Evolutionary conservation across 2,113 vertebrate species (phyloP), one percentile per base, ranked within the genome.

Genomic region (Todiramphus chloris): DNA sequence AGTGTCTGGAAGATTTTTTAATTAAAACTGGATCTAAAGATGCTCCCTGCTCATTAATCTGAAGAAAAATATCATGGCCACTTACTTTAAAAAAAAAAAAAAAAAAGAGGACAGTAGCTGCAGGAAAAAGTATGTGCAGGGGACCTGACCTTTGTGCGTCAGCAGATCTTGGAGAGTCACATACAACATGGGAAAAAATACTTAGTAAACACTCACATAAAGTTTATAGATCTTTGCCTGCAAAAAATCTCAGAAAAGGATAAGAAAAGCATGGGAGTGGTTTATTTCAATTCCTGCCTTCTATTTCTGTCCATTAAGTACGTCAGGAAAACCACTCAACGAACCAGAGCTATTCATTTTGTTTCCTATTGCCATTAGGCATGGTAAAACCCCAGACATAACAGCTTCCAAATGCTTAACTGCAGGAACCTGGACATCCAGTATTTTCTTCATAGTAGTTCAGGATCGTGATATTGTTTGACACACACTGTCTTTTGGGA

Each of bases 271-370:
- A 90, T 75, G 53, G 90, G 90, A 96, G 90, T 90, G 92, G 83
- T 89, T 95, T 93, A 69, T 84, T 96, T 94, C 83, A 89, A 87
- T 94, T 96, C 95, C 96, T 95, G 91, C 53, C 77, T 93, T 93
- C 91, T 96, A 96, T 95, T 96, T 95, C 66, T 93, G 86, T 87
- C 86, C 53, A 56, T 93, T 94, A 95, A 89, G 87, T 96, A 93
- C 43, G 10, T 94, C 96, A 97, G 87, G 69, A 96, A 95, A 95
- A 87, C 73, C 77, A 89, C 1, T 58, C n/a, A 90, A 91, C 79
- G 90, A 89, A 94, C 44, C 70, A 94, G 53, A 89, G 79, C 46
- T 81, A 91, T 94, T 96, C 66, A 93, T 51, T 96, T 83, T 53
- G 31, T 96, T 96, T 96, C 94, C 91, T 95, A 85, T 73, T 95